Evolutionary conservation across 2,888 invertebrate genomes (phyloP).

Genomic region (Dastarcus helophoroides): DNA sequence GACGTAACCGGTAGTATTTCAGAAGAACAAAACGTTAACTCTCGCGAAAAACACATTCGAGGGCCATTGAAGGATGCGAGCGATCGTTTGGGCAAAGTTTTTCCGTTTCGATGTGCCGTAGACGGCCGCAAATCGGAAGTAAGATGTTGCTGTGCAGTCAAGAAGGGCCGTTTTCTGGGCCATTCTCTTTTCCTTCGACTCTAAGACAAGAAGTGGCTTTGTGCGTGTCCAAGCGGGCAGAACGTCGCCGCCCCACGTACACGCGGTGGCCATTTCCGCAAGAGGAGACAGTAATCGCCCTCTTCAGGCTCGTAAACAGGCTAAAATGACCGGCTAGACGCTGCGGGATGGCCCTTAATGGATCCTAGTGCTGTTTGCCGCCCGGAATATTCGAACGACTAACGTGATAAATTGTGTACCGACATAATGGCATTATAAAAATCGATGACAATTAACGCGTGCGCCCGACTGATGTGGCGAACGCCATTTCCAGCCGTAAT

Average conservation of each 20-base stretch:
- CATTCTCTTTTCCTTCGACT: too few species aligned
- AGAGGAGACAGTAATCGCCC: conserved; percentile 36
- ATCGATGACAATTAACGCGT: conserved; percentile 42
- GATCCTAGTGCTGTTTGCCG: conserved; percentile 23
- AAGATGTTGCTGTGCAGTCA: too few species aligned
- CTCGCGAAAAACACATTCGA: too few species aligned
- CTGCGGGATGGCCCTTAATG: conserved; percentile 35
- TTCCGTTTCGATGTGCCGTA: too few species aligned
- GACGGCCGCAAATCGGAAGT: too few species aligned
- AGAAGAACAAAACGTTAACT: too few species aligned
- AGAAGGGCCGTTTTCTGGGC: too few species aligned
- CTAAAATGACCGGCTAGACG: conserved; percentile 36
- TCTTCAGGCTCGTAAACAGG: conserved; percentile 37
- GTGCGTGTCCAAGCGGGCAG: conserved; percentile 28
- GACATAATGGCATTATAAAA: conserved; percentile 38
- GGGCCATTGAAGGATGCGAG: too few species aligned
- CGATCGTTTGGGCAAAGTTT: too few species aligned
- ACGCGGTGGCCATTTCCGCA: conserved; percentile 34
- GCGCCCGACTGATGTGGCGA: conserved; percentile 34
- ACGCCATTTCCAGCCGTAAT: conserved; percentile 40
- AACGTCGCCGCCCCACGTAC: conserved; percentile 25
- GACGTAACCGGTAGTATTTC: too few species aligned
- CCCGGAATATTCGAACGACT: conserved; percentile 18
- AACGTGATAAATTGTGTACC: conserved; percentile 38
- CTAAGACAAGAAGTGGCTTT: conserved; percentile 6